Base-by-base conservation (phyloP, 2,797 vertebrate genomes). In the Choloepus didactylus region DNA sequence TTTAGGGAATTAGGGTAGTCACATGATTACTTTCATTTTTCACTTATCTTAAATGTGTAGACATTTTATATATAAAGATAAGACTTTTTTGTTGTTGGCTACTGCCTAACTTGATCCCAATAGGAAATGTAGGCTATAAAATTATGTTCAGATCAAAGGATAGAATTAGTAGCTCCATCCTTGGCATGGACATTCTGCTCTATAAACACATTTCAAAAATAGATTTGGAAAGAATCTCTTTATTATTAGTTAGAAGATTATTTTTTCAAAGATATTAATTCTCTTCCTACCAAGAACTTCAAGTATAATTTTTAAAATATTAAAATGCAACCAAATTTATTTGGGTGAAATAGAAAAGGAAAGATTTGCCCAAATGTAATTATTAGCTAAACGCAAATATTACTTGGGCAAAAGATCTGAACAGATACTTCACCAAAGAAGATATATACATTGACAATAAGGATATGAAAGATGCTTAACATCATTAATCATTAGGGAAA, bases 261-360 rank as follows among this genome's bases (percentile, higher is more conserved):
- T 54, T 49, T 91, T 89, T 95, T 91, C 60, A 89, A 56, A 88
- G 41, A 84, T 12, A 72, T 77, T 64, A 73, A 15, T 66, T 16
- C 25, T 88, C 8, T 89, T 87, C 4, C 29, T 66, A 29, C 6
- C 73, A 87, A 87, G 56, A 87, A 76, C 15, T 81, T 84, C 1
- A 85, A 81, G 31, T 85, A 90, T 82, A 72, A 85, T 76, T 27
- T 85, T 93, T 82, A 72, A 93, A 70, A 73, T 62, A 59, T 66
- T 88, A 95, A 84, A 70, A 70, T 41, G 0, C 77, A 72, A 41
- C 38, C 56, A 54, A 70, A 5, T 92, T 92, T 89, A 69, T 38
- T 83, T 76, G n/a, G 18, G 2, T 94, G 31, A 94, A 79, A 49
- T 56, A 62, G 16, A 89, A 85, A 70, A 8, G 46, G 25, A 60